phyloP scores from a whole-genome alignment of 2,888 invertebrate species.

The Sthenelais limicola region DNA sequence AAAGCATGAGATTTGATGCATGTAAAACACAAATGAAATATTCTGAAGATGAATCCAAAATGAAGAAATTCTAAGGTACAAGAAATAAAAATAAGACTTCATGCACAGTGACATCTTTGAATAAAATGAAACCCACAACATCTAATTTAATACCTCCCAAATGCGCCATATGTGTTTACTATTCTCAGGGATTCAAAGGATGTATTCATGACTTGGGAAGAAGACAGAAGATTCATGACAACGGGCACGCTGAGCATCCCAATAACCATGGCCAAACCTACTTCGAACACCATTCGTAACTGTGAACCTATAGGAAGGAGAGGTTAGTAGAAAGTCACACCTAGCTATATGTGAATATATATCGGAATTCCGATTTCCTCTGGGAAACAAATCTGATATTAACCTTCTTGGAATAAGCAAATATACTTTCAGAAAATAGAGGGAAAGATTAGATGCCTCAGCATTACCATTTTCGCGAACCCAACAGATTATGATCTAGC shows the following conservation, averaged over 20 bases:
- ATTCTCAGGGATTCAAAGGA: conserved; percentile 73
- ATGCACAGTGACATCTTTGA: neutral
- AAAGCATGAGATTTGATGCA: no score
- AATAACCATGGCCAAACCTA: conserved; percentile 63
- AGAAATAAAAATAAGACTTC: neutral
- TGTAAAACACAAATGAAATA: no score
- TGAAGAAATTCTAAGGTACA: no score
- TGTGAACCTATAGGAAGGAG: conserved; percentile 38
- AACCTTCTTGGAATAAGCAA: neutral
- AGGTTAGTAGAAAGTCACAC: no score
- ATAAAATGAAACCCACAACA: neutral
- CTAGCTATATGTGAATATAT: no score
- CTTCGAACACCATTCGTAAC: conserved; percentile 61
- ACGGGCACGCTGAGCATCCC: conserved; percentile 73
- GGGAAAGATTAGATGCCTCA: neutral
- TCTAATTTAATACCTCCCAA: conserved; percentile 68
- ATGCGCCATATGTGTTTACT: conserved; percentile 74
- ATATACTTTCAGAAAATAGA: conserved; percentile 4
- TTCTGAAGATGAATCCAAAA: no score
- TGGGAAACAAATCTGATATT: no score
- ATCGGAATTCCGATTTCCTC: no score
- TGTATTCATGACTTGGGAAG: conserved; percentile 72
- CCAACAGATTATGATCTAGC: no score
- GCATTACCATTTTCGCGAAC: no score
- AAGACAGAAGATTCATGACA: conserved; percentile 71